Evolutionary conservation across 1,140 invertebrate species (phyloP).

Genomic region (Sitobion miscanthi): DNA sequence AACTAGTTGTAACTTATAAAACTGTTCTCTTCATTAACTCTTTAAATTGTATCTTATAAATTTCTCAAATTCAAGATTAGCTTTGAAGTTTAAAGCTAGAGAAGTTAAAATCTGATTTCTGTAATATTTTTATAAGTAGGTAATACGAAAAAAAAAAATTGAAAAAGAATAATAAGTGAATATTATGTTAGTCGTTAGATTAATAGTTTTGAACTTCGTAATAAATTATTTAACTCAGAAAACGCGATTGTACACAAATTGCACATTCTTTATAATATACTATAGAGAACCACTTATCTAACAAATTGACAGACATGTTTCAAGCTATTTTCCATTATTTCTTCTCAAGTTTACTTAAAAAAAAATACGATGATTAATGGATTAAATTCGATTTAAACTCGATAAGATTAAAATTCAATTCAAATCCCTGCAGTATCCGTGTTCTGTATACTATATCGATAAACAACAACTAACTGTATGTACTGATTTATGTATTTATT

Average conservation of each 20-base stretch:
- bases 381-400: slow-evolving; percentile 9
- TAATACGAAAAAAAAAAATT: not conserved
- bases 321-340: slow-evolving; percentile 8
- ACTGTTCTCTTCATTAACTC: not conserved
- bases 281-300: not conserved
- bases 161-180: not conserved
- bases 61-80: not conserved
- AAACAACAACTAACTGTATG: not conserved
- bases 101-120: not conserved
- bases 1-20: not conserved
- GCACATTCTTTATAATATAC: not conserved
- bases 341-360: not conserved
- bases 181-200: not conserved
- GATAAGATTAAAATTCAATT: slow-evolving; percentile 14
- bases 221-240: not conserved
- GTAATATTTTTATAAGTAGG: not conserved
- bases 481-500: not conserved
- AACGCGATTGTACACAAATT: not conserved
- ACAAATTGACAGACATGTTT: slow-evolving; percentile 15
- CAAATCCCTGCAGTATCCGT: not conserved
- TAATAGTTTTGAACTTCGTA: not conserved
- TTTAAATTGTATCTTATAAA: not conserved
- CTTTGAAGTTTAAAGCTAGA: not conserved
- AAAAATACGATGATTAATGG: slow-evolving; percentile 7
- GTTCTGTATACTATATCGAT: not conserved